A percentile compares a stretch with the other conserved stretches of the same genome.
These are phyloP conservation scores for Bombus superbus DNA, from an alignment of 1,140 invertebrate genomes.

Conservation along the genomic window DNA sequence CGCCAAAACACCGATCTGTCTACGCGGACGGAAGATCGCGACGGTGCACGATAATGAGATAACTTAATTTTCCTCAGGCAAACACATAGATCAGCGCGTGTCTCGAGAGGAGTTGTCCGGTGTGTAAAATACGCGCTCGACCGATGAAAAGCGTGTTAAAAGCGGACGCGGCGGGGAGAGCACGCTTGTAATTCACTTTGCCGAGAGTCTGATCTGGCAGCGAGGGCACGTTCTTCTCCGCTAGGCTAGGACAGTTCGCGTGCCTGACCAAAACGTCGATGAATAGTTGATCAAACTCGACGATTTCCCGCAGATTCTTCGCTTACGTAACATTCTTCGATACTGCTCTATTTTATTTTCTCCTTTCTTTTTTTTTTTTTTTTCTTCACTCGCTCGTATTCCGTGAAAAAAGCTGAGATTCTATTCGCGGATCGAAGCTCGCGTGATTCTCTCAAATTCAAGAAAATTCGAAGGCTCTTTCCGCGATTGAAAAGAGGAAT, in stretches of 20 bases:
- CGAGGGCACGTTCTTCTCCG: background rate
- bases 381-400: no score
- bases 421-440: background rate
- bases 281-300: slow-evolving; percentile 35
- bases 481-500: background rate
- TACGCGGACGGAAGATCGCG: slow-evolving; percentile 25
- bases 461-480: background rate
- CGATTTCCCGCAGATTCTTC: slow-evolving; percentile 9
- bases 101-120: slow-evolving; percentile 2
- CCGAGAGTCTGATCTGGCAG: slow-evolving; percentile 29
- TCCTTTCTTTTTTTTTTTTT: background rate
- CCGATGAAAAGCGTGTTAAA: slow-evolving; percentile 50
- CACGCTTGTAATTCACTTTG: slow-evolving; percentile 61
- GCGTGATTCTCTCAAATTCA: background rate
- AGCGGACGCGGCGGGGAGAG: background rate
- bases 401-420: background rate
- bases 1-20: slow-evolving; percentile 58
- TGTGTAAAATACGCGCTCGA: slow-evolving; percentile 56
- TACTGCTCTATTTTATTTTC: no score
- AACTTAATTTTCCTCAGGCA: slow-evolving; percentile 65
- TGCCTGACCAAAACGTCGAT: slow-evolving; percentile 23
- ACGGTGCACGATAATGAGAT: slow-evolving; percentile 63
- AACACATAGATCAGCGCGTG: slow-evolving; percentile 66
- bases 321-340: slow-evolving; percentile 26
- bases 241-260: background rate